Base-by-base conservation (phyloP, 1,140 invertebrate genomes). In the Melipona quadrifasciata region DNA sequence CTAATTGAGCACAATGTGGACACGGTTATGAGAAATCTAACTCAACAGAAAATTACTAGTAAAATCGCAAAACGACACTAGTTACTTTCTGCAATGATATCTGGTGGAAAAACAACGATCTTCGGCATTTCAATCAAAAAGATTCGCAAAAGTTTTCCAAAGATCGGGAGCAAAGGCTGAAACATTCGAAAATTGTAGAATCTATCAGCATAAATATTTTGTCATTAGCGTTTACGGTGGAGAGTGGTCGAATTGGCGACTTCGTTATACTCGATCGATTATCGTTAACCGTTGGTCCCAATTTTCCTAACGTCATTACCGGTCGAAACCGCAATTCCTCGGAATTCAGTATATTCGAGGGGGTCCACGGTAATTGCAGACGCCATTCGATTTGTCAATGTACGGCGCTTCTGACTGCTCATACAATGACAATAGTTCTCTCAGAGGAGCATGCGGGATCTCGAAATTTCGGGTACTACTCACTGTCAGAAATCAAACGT, bases 291-390 rank as follows among this genome's bases (percentile, higher is more conserved):
- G 16, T 55, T 16, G 14, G 21, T 3, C n/a, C n/a, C 53, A 55
- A 73, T 81, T 73, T 81, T 81, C 76, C 27, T 78, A 19, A n/a
- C 61, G 76, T 78, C 47, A 78, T 78, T 78, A 67, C 19, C 76
- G 61, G 24, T 16, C 39, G 0, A 31, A 51, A 73, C 79, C 79
- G 19, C 79, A 81, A 39, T 17, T 21, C 21, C 68, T 51, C 55
- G 12, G 39, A 61, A 61, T 27, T n/a, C 55, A 14, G n/a, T 27
- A 21, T 24, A 24, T 55, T 61, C 39, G 71, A 6, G 6, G 16
- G 27, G 24, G 55, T 17, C 57, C n/a, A 21, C 55, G n/a, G 51
- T 64, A 51, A 81, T 73, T 73, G 61, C 47, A 67, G 61, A 1
- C n/a, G 19, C 27, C 27, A 67, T 53, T 53, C 76, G n/a, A 78